These are phyloP conservation scores for Pecten maximus DNA, from an alignment of 2,888 invertebrate species.

Conservation along the genomic window DNA sequence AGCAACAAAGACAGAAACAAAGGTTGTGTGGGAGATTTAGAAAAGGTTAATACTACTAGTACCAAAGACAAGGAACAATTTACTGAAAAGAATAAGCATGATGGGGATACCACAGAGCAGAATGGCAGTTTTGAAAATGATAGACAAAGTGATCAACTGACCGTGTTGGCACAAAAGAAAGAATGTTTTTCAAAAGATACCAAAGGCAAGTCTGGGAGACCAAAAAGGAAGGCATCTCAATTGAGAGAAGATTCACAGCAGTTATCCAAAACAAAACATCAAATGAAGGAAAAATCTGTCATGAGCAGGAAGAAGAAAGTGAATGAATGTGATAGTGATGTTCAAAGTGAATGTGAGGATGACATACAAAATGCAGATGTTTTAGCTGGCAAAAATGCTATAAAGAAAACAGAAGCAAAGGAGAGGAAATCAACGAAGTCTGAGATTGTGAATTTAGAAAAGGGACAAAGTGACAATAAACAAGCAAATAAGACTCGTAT, in stretches of 20 bases:
- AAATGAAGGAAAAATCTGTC: neutral
- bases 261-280: neutral
- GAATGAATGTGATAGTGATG: neutral
- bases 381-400: constrained; percentile 40
- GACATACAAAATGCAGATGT: constrained; percentile 43
- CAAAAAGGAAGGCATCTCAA: neutral
- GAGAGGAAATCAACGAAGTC: constrained; percentile 21
- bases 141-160: neutral
- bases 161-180: neutral
- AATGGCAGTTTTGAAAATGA: constrained; percentile 1
- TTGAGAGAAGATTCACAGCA: neutral
- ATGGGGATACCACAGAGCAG: neutral
- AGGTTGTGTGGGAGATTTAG: neutral
- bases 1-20: neutral
- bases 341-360: constrained; percentile 39
- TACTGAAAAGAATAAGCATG: neutral
- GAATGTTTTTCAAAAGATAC: neutral
- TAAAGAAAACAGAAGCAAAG: constrained; percentile 43
- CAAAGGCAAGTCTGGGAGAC: neutral
- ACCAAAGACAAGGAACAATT: neutral
- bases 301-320: neutral
- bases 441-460: neutral
- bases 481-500: neutral
- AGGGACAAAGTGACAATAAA: neutral
- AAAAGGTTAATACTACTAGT: neutral